Conservation (phyloP, 2,113 vertebrate species). For the Hemicordylus capensis region DNA sequence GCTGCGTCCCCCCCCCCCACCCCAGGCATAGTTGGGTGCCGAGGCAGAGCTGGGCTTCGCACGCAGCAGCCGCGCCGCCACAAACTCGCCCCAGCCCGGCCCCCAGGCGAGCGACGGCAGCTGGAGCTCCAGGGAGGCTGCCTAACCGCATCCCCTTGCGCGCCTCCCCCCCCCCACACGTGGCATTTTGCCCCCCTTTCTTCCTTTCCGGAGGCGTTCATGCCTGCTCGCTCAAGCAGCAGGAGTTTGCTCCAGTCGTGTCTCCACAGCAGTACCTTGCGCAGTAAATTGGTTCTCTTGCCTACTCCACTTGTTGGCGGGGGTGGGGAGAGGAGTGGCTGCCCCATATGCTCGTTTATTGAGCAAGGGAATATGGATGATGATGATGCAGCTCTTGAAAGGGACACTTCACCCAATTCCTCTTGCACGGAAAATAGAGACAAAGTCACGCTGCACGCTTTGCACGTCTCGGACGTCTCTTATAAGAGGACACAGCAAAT, state of each 20-base stretch:
- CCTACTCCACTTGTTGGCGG: background rate
- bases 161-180: too few species aligned
- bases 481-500: background rate
- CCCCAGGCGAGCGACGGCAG: too few species aligned
- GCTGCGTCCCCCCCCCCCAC: too few species aligned
- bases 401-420: background rate
- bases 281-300: background rate
- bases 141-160: too few species aligned
- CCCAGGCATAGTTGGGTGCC: background rate
- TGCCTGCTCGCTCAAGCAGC: background rate
- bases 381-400: background rate
- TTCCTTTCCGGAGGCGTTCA: background rate
- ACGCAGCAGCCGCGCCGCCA: too few species aligned
- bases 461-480: background rate
- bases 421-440: background rate
- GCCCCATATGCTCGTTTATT: background rate
- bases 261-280: too few species aligned
- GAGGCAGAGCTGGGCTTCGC: background rate
- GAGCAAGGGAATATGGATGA: background rate
- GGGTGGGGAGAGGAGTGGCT: background rate
- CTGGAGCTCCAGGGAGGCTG: too few species aligned
- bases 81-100: too few species aligned
- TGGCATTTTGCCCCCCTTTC: background rate
- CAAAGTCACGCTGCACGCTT: too few species aligned
- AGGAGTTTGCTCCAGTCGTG: background rate